phyloP scores from a whole-genome alignment of 1,140 invertebrate species.

The Eurosta solidaginis region DNA sequence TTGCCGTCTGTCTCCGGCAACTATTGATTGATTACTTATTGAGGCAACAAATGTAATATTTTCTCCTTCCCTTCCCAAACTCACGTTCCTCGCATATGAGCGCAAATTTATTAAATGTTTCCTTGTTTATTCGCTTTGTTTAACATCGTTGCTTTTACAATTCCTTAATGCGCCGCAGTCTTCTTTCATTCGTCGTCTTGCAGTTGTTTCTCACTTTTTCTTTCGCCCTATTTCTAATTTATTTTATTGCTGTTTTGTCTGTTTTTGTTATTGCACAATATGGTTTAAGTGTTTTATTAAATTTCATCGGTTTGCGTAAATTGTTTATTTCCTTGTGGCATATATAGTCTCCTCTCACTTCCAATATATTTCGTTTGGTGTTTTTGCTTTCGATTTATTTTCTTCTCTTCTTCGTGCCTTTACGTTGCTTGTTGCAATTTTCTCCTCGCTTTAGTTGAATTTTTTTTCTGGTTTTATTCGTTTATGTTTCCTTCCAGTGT shows the following conservation, averaged over 20 bases:
- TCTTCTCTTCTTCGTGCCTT: too few species aligned
- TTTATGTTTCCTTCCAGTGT: neutral
- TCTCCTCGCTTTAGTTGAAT: neutral
- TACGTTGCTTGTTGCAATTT: neutral
- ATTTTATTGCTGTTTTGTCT: constrained; percentile 18
- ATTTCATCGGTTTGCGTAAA: constrained; percentile 36
- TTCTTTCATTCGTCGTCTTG: neutral
- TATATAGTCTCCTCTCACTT: neutral
- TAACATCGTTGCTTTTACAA: neutral
- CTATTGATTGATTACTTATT: constrained; percentile 28
- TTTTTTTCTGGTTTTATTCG: neutral
- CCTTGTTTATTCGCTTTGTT: neutral
- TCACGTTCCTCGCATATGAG: neutral
- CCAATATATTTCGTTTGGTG: constrained; percentile 25
- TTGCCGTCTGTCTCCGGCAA: neutral
- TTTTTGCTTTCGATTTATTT: neutral
- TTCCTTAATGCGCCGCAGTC: neutral
- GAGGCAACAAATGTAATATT: neutral
- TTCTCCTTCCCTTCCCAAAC: neutral
- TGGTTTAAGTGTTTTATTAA: constrained; percentile 25
- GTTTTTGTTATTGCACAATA: neutral
- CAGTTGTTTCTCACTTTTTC: neutral
- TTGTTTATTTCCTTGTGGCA: constrained; percentile 37
- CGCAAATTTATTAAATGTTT: neutral
- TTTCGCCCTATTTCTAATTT: neutral